Evolutionary conservation across 2,797 vertebrate species (phyloP), one percentile per base, ranked within the genome.

Genomic region (Craterocephalus amniculus): DNA sequence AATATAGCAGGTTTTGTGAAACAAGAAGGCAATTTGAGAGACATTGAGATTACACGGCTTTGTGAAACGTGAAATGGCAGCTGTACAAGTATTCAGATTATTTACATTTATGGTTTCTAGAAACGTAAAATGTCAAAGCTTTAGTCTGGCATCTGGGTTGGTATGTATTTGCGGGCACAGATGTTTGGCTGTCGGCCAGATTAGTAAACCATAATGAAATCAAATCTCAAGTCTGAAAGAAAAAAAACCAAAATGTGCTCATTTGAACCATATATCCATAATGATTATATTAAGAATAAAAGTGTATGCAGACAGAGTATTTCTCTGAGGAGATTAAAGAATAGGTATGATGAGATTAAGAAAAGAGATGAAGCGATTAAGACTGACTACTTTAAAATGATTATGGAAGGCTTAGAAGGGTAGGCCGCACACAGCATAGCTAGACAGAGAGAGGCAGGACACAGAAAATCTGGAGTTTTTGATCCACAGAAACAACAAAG

Each of bases 261-360:
- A 87, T 90, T 87, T 75, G 74, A 71, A 87, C 63, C 74, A 73
- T 86, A 80, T 72, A 86, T 79, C 83, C 72, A 78, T 85, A 83
- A 90, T 83, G 85, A 90, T 89, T 87, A 90, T 72, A 63, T 76
- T 67, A 81, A 79, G 80, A 83, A 89, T 89, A 83, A 85, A 70
- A 52, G 60, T 84, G 83, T 88, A 87, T 88, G 81, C 70, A 83
- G 81, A 73, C 72, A 74, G 75, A 81, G 65, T 71, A 87, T 90
- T 88, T 73, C 87, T 90, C 79, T 88, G 85, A 90, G 87, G 87
- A 89, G 90, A 93, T 93, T 91, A 92, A 90, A 90, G 89, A 89
- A 92, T 90, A 93, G 86, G 91, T 91, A 92, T 91, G 92, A 93
- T 91, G 89, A 89, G 92, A 92, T 94, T 92, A 92, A 91, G 88